These are phyloP conservation scores for Trichopria drosophilae DNA, from an alignment of 2,888 invertebrate species.

Conservation along the genomic window DNA sequence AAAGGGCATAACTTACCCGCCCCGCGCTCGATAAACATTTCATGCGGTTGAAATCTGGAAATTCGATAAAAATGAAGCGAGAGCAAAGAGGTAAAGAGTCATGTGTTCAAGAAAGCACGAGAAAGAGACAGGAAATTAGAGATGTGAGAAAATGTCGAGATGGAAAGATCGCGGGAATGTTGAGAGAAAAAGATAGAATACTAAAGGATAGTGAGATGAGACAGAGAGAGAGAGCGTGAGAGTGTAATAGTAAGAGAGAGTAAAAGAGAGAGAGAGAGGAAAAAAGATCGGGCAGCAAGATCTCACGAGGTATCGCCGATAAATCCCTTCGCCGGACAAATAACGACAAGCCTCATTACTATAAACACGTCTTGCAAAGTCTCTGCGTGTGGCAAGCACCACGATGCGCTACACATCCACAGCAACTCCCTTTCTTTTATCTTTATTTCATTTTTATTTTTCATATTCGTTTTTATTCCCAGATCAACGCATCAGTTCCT, in stretches of 20 bases:
- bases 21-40: too few relatives aligned
- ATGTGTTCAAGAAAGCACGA: too few relatives aligned
- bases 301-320: slow-evolving; percentile 47
- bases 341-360: slow-evolving; percentile 59
- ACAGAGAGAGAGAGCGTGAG: slow-evolving; percentile 26
- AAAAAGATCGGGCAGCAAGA: slow-evolving; percentile 46
- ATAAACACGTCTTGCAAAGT: slow-evolving; percentile 54
- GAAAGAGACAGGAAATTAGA: slow-evolving; percentile 20
- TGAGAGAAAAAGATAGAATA: too few relatives aligned
- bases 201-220: too few relatives aligned
- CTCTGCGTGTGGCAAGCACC: slow-evolving; percentile 45
- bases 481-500: neutral
- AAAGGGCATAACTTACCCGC: too few relatives aligned
- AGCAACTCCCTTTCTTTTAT: slow-evolving; percentile 11
- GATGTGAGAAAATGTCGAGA: slow-evolving; percentile 12
- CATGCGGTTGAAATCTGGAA: too few relatives aligned
- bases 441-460: slow-evolving; percentile 4
- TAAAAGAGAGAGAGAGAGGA: slow-evolving; percentile 18
- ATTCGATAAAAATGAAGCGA: too few relatives aligned
- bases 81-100: too few relatives aligned
- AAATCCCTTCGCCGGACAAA: slow-evolving; percentile 54
- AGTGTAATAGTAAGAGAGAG: slow-evolving; percentile 9
- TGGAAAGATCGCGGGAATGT: too few relatives aligned
- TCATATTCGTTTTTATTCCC: neutral
- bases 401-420: slow-evolving; percentile 19